A percentile compares a stretch with the other conserved stretches of the same genome.
These are phyloP conservation scores for Siderastrea radians DNA, from an alignment of 92 coral and sea anemone species.

Conservation along the genomic window DNA sequence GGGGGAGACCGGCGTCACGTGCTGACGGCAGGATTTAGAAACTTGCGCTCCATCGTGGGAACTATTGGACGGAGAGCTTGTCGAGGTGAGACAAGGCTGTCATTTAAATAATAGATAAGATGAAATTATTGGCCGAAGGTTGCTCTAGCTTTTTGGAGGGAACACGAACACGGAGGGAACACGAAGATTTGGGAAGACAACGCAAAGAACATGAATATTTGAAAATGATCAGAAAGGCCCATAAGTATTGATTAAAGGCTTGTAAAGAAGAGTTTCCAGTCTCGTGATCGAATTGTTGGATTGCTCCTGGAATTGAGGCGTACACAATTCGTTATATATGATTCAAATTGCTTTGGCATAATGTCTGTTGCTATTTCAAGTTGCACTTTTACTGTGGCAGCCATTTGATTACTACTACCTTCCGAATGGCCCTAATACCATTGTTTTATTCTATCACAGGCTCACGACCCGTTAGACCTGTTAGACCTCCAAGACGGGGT, in stretches of 20 bases:
- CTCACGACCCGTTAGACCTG: not conserved
- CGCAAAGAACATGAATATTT: too few relatives aligned
- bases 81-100: not conserved
- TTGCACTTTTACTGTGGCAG: not conserved
- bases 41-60: conserved; percentile 59
- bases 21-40: conserved; percentile 62
- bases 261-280: too few relatives aligned
- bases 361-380: not conserved
- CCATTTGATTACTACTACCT: not conserved
- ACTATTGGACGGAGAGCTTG: conserved; percentile 73
- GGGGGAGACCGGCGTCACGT: conserved; percentile 66
- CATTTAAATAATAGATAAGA: not conserved
- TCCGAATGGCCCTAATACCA: not conserved
- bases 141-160: too few relatives aligned
- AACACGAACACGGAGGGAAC: too few relatives aligned
- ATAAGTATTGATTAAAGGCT: too few relatives aligned
- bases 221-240: too few relatives aligned
- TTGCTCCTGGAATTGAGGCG: too few relatives aligned
- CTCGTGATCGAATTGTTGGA: too few relatives aligned
- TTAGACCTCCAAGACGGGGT: not conserved
- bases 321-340: too few relatives aligned
- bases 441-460: not conserved
- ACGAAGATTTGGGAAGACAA: too few relatives aligned
- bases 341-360: too few relatives aligned
- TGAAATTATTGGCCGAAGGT: not conserved